Percentiles rank a stretch among this genome's conserved stretches.
phyloP scores from a whole-genome alignment of 2,797 vertebrate genomes.

The Huso huso region DNA sequence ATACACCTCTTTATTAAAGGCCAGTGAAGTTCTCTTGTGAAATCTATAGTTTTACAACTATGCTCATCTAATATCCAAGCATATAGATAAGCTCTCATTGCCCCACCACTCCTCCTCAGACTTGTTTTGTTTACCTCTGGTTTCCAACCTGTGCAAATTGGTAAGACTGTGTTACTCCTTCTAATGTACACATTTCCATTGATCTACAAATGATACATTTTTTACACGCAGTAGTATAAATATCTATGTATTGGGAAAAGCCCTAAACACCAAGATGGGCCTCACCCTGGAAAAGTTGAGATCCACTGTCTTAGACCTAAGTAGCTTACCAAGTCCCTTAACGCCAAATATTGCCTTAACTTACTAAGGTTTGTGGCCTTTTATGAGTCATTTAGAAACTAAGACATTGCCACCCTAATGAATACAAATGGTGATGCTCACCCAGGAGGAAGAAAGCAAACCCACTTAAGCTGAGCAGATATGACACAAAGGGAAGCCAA shows the following conservation, averaged over 20 bases:
- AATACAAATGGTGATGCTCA: slow-evolving; percentile 1
- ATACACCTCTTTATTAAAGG: neutral
- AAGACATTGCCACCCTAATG: neutral
- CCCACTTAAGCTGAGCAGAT: neutral
- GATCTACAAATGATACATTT: too few relatives aligned
- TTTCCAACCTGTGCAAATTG: too few relatives aligned
- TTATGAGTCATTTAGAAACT: neutral
- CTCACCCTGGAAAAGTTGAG: too few relatives aligned
- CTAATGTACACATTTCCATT: too few relatives aligned
- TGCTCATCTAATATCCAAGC: neutral
- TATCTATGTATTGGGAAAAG: too few relatives aligned
- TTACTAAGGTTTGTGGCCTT: neutral
- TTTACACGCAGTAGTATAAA: too few relatives aligned
- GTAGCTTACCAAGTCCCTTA: neutral
- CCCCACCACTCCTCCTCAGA: too few relatives aligned
- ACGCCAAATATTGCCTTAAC: neutral
- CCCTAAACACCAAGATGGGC: too few relatives aligned
- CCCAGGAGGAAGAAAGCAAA: neutral
- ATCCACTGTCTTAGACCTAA: too few relatives aligned
- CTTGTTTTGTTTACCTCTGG: too few relatives aligned
- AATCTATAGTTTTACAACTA: neutral
- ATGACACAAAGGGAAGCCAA: neutral
- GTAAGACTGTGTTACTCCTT: too few relatives aligned
- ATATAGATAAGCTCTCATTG: too few relatives aligned
- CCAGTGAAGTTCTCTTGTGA: slow-evolving; percentile 1